Base-by-base conservation (phyloP, 2,888 invertebrate species). In the Helleia helle region DNA sequence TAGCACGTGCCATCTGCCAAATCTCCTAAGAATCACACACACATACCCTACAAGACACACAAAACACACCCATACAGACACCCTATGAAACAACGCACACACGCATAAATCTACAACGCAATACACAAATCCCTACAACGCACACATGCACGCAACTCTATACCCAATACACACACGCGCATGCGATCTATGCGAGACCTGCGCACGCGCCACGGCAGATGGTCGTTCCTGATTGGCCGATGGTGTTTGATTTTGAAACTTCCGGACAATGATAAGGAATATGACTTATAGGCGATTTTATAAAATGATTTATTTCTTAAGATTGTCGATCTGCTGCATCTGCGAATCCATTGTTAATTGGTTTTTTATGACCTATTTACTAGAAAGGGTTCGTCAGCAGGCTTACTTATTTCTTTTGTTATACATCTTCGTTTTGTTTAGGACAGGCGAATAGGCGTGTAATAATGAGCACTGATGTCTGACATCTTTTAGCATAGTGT, bases 1-100 rank as follows among this genome's bases (percentile, higher is more conserved):
- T 46, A 72, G 83, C 83, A 80, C 83, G 83, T 83, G 83, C 83
- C 83, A 81, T 84, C 83, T 84, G 83, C 83, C 77, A 83, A 84
- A 83, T 80, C 80, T 74, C 65, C 59, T 59, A 68, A 77, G 77
- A 62, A 67, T 64, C 56, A 55, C 62, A 55, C 65, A 65, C 67
- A 79, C 73, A 71, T 51, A 54, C 36, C 31, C 27, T 58, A 66
- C 62, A 55, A 56, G 62, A 54, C 66, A 65, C 67, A 79, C 73
- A 71, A 51, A 54, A 30, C 28, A 26, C n/a, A n/a, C n/a, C n/a
- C n/a, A 28, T 14, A 15, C 29, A 4, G 58, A 52, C n/a, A n/a
- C 62, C 65, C 58, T 59, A 68, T 74, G 76, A 62, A n/a, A n/a
- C n/a, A n/a, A 66, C 63, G n/a, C n/a, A n/a, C 55, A 56, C 61